Conservation (phyloP, 2,888 invertebrate genomes). For the Cecidostiba fungosa region DNA sequence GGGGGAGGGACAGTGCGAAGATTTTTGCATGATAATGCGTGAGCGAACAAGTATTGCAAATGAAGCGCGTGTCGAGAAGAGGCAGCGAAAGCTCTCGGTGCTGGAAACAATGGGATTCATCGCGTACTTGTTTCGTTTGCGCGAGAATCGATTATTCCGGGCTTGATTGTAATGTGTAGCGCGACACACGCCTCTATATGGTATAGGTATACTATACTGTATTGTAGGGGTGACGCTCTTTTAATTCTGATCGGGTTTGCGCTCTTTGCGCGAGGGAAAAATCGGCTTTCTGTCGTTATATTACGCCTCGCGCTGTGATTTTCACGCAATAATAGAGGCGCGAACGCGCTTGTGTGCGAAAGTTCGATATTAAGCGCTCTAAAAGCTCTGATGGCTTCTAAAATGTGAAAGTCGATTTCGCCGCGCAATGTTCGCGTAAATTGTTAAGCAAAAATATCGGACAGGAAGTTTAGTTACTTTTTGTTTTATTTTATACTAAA, state of each 20-base stretch:
- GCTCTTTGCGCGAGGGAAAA: not conserved
- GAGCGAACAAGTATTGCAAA: constrained; percentile 32
- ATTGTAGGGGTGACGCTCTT: not conserved
- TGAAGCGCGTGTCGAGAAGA: not conserved
- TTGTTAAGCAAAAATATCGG: not conserved
- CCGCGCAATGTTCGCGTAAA: not conserved
- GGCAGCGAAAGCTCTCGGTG: not conserved
- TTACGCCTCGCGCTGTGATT: constrained; percentile 17
- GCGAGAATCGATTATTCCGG: constrained; percentile 9
- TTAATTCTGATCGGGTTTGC: constrained; percentile 9
- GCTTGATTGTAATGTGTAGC: not conserved
- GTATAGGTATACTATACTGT: not conserved
- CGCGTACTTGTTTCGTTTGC: not conserved
- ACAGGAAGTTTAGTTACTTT: too few species aligned
- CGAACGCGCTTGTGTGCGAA: not conserved
- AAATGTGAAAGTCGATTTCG: constrained; percentile 10
- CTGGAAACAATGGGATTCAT: constrained; percentile 12
- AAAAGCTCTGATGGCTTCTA: constrained; percentile 35
- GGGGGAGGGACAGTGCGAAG: not conserved
- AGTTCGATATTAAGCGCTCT: constrained; percentile 43
- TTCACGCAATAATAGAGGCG: constrained; percentile 43
- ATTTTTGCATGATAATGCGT: constrained; percentile 55
- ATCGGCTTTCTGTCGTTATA: constrained; percentile 46
- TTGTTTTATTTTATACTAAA: too few species aligned
- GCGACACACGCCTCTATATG: too few species aligned